Base-by-base conservation (phyloP, 1,140 invertebrate genomes). In the Drosophila mojavensis region DNA sequence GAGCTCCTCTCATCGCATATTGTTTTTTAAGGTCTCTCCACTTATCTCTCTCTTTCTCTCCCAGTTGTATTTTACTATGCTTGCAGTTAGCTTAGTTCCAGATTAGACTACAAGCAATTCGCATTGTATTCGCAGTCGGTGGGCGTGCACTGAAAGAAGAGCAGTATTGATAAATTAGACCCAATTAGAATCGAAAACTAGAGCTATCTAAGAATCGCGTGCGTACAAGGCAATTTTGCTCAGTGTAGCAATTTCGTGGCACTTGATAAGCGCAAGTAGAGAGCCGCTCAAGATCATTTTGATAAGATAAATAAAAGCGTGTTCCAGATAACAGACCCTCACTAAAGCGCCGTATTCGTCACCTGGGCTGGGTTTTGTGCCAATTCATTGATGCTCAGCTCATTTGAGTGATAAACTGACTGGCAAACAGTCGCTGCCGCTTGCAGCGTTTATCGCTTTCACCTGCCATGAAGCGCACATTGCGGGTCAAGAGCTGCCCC, bases 271-370 rank as follows among this genome's bases (percentile, higher is more conserved):
- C 48, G 48, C 41, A 53, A 68, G 54, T 48, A 70, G 53, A 73
- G 71, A 48, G 0, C 5, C 41, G 68, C 67, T 84, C 84, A 88
- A 88, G 84, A 88, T 88, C 80, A 78, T 26, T 81, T 88, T 84
- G 84, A 88, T 88, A 88, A 88, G 84, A 88, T 89, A 84, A 78
- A 80, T 80, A 36, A 62, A 51, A 36, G 43, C 64, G 64, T 73
- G 66, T 60, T 55, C 68, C 48, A 72, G 83, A 72, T 80, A 80
- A 63, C 39, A 48, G 7, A 24, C 20, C 20, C 20, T n/a, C 33
- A 30, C 20, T 17, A 59, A 63, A 36, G 30, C 24, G 20, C 13
- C 11, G 43, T 36, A 20, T 45, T 59, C 56, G 53, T 43, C 20
- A 63, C n/a, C 9, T 28, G 48, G 20, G 33, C 28, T n/a, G 60